A percentile compares a stretch with the other conserved stretches of the same genome.
Evolutionary conservation across 2,888 invertebrate genomes (phyloP).

Genomic region (Drosophila prostipennis): DNA sequence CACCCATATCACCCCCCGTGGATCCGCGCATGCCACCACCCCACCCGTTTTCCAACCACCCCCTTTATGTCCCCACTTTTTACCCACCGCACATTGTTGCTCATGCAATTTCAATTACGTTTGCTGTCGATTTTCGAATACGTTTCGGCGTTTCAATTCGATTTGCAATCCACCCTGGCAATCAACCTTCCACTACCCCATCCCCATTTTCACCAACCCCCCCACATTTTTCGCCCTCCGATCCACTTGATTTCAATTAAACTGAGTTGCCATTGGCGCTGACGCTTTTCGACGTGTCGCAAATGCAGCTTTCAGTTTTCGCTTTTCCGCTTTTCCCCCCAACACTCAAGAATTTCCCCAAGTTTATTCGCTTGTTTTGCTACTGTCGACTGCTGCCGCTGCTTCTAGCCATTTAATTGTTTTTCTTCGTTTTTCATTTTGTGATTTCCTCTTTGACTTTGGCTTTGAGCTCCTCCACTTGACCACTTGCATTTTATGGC

Average conservation of each 20-base stretch:
- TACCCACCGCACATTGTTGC: constrained; percentile 67
- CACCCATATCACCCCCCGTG: too few relatives aligned
- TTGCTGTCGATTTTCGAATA: constrained; percentile 79
- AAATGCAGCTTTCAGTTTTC: constrained; percentile 57
- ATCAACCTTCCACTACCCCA: constrained; percentile 8
- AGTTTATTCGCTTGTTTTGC: constrained; percentile 78
- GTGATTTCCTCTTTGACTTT: constrained; percentile 42
- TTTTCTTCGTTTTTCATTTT: constrained; percentile 61
- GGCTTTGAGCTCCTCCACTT: constrained; percentile 35
- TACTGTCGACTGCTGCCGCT: constrained; percentile 51
- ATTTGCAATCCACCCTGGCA: constrained; percentile 67
- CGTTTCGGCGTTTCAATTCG: constrained; percentile 74
- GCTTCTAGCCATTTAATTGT: constrained; percentile 67
- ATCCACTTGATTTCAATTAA: constrained; percentile 75
- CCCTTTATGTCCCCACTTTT: background rate
- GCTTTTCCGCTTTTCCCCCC: constrained; percentile 10
- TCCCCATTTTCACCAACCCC: constrained; percentile 5
- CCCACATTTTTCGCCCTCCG: constrained; percentile 11
- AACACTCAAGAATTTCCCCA: constrained; percentile 21
- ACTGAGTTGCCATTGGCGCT: constrained; percentile 75
- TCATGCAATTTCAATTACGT: constrained; percentile 82
- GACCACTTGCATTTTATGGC: constrained; percentile 79
- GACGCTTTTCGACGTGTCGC: constrained; percentile 74
- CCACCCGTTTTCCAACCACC: background rate
- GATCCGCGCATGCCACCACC: too few relatives aligned